Percentiles rank a stretch among this genome's conserved stretches.
These are phyloP conservation scores for Camponotus floridanus DNA, from an alignment of 1,140 invertebrate species.

Conservation along the genomic window DNA sequence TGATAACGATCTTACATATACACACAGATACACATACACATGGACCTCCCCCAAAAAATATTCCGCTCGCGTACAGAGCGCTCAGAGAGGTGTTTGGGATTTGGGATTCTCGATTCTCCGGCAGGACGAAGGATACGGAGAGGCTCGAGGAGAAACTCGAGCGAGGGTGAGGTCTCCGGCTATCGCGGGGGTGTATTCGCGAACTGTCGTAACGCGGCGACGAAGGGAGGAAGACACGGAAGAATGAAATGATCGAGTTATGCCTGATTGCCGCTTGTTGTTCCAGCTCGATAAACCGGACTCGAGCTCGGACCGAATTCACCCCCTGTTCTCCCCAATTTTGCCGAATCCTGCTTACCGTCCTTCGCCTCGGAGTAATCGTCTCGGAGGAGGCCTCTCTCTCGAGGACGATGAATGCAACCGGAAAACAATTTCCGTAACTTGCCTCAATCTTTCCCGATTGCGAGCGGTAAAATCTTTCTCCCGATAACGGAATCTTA, in stretches of 20 bases:
- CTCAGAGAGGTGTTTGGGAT: slow-evolving; percentile 58
- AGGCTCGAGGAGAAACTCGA: background rate
- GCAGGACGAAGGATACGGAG: slow-evolving; percentile 30
- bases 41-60: slow-evolving; percentile 40
- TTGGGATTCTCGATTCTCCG: slow-evolving; percentile 70
- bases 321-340: slow-evolving; percentile 76
- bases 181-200: slow-evolving; percentile 2
- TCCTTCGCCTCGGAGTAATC: slow-evolving; percentile 27
- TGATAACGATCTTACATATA: background rate
- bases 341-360: slow-evolving; percentile 60
- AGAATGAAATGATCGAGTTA: slow-evolving; percentile 84
- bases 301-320: slow-evolving; percentile 75
- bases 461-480: background rate
- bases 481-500: background rate
- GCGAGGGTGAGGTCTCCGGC: slow-evolving; percentile 2
- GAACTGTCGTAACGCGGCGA: slow-evolving; percentile 43
- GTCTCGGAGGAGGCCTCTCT: background rate
- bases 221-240: slow-evolving; percentile 72
- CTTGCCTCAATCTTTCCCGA: slow-evolving; percentile 2
- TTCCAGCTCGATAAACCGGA: slow-evolving; percentile 83
- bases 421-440: slow-evolving; percentile 34
- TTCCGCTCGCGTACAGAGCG: slow-evolving; percentile 60
- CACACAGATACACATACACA: too few relatives aligned
- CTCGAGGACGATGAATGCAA: background rate
- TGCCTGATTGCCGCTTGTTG: slow-evolving; percentile 84